A percentile compares a stretch with the other conserved stretches of the same genome.
phyloP scores from a whole-genome alignment of 2,113 vertebrate genomes.

The Chloroceryle aenea region DNA sequence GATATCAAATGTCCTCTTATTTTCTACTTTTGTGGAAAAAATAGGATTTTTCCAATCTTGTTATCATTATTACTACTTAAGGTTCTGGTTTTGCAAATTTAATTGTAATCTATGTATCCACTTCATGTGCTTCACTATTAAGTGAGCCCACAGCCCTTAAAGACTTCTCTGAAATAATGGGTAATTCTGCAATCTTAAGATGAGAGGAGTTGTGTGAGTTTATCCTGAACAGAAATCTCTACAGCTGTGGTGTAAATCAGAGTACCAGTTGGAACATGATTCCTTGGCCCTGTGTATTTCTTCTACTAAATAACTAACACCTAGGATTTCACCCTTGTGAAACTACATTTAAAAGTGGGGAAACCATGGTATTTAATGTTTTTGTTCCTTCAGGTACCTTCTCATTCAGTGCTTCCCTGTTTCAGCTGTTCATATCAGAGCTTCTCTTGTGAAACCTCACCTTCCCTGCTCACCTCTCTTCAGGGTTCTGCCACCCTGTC shows the following conservation, averaged over 20 bases:
- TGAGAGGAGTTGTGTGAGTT: not conserved
- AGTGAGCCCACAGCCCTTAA: not conserved
- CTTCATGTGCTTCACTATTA: not conserved
- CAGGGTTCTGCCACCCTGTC: not conserved
- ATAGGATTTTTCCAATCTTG: not conserved
- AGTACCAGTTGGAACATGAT: not conserved
- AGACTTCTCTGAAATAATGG: not conserved
- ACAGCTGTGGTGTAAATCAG: not conserved
- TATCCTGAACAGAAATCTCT: not conserved
- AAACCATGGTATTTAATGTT: not conserved
- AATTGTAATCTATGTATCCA: not conserved
- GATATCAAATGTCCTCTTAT: not conserved
- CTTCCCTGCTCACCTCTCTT: not conserved
- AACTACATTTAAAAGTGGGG: not conserved
- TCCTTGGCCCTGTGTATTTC: not conserved
- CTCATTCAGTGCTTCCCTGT: not conserved
- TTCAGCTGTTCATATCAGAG: not conserved
- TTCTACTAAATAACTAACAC: not conserved
- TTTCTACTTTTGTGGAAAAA: not conserved
- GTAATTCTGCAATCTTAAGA: not conserved
- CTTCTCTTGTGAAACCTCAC: not conserved
- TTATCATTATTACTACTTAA: not conserved
- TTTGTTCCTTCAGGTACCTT: not conserved
- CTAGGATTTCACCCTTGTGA: not conserved
- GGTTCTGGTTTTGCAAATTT: not conserved